Evolutionary conservation across 2,797 vertebrate species (phyloP), one percentile per base, ranked within the genome.

Genomic region (Echiichthys vipera): DNA sequence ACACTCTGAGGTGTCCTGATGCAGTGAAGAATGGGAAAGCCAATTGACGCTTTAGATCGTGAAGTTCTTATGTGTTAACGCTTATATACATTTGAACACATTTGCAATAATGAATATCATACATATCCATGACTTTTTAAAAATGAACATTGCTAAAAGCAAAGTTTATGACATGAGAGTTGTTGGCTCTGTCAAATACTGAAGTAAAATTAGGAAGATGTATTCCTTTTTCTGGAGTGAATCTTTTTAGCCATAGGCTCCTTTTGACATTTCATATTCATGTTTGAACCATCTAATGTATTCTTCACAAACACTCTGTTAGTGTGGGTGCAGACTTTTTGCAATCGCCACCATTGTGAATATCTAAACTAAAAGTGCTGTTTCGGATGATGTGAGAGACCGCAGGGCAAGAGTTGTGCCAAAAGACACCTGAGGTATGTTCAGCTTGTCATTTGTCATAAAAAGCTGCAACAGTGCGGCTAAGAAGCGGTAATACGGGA

Each of bases 341-440:
- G 37, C 40, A 54, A 40, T 37, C 2, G 10, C 42, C 17, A 29
- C 43, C 17, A 27, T 74, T 30, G 17, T 71, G 49, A 74, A 78
- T 65, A 51, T 55, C 39, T 5, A 47, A 29, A 56, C 10, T 43
- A 27, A 32, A 34, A 69, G n/a, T 49, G 40, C 58, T 46, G 50
- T 27, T 56, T 51, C 4, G 15, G 27, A 50, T 27, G 18, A 39
- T 37, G 46, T 22, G 12, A 71, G 30, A 45, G 27, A 43, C 50
- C 40, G 17, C 24, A 25, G 24, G 29, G 17, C 0, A 0, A 53
- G 32, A 18, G 37, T 22, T 42, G 7, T 22, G 12, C 40, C 25
- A 24, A 7, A 37, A 34, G 43, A 57, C 36, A 42, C 43, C 43
- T n/a, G 58, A 49, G 43, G 43, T 24, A 1, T 25, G 27, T 20